Conservation (phyloP, 2,113 vertebrate species). For the Ploceus nigricollis region DNA sequence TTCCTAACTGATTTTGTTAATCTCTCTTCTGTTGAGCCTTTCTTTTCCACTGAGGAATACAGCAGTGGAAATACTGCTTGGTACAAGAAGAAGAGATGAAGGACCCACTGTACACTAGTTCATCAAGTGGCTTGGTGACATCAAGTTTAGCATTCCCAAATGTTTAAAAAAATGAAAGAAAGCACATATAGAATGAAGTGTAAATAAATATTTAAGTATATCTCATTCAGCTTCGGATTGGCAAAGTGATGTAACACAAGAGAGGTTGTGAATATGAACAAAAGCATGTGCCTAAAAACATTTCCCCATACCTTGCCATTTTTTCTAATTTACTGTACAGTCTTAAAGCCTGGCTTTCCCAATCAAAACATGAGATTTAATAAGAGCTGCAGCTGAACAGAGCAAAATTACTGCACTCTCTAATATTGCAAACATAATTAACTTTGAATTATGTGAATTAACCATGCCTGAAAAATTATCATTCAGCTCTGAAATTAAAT, state of each 20-base stretch:
- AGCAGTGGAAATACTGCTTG: not conserved
- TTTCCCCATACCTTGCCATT: not conserved
- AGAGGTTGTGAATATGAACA: not conserved
- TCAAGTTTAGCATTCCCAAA: not conserved
- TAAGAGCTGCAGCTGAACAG: constrained; percentile 74
- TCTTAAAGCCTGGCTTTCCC: constrained; percentile 55
- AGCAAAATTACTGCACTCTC: constrained; percentile 74
- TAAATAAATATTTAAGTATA: not conserved
- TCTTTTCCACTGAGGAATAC: not conserved
- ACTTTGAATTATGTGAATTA: constrained; percentile 85
- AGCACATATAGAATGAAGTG: not conserved
- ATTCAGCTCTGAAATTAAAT: constrained; percentile 84
- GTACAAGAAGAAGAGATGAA: not conserved
- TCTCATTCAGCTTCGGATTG: not conserved
- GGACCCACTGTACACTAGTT: not conserved
- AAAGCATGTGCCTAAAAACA: not conserved
- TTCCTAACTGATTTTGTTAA: not conserved
- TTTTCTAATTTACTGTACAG: constrained; percentile 13
- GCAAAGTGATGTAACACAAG: not conserved
- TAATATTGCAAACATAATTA: constrained; percentile 82
- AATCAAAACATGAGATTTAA: constrained; percentile 75
- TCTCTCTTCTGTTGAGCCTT: not conserved
- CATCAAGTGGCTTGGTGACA: not conserved
- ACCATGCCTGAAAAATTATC: constrained; percentile 82
- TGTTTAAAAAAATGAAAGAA: not conserved